A percentile compares a stretch with the other conserved stretches of the same genome.
Conservation (phyloP, 2,113 vertebrate genomes). For the Cyphomyrus discorhynchus region DNA sequence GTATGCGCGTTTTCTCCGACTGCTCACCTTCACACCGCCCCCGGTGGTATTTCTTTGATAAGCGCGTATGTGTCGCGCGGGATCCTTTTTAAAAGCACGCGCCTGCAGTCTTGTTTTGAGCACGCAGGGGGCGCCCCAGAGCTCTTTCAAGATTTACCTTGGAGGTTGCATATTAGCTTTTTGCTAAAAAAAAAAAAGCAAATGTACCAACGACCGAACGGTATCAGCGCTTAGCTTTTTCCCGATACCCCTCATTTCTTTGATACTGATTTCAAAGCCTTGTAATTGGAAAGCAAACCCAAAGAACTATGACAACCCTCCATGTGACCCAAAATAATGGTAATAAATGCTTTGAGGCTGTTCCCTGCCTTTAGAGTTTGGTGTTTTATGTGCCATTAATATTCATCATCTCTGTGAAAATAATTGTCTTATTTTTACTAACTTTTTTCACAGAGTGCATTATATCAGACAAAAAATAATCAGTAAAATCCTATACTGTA, state of each 20-base stretch:
- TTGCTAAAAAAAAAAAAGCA: background rate
- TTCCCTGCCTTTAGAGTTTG: slow-evolving; percentile 43
- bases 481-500: background rate
- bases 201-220: background rate
- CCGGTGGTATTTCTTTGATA: background rate
- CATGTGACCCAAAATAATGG: slow-evolving; percentile 22
- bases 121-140: background rate
- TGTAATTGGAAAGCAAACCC: background rate
- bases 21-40: background rate
- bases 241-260: background rate
- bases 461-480: background rate
- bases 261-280: background rate
- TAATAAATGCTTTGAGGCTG: slow-evolving; percentile 49
- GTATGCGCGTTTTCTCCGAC: background rate
- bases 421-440: background rate
- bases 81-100: background rate
- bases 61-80: background rate
- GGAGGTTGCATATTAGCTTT: background rate
- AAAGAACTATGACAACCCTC: background rate
- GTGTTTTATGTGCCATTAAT: slow-evolving; percentile 13
- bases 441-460: background rate
- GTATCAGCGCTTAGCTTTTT: background rate
- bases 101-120: background rate
- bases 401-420: slow-evolving; percentile 7
- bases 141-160: background rate